A percentile compares a stretch with the other conserved stretches of the same genome.
Evolutionary conservation across 2,113 vertebrate genomes (phyloP).

Genomic region (Halcyon malimbica): DNA sequence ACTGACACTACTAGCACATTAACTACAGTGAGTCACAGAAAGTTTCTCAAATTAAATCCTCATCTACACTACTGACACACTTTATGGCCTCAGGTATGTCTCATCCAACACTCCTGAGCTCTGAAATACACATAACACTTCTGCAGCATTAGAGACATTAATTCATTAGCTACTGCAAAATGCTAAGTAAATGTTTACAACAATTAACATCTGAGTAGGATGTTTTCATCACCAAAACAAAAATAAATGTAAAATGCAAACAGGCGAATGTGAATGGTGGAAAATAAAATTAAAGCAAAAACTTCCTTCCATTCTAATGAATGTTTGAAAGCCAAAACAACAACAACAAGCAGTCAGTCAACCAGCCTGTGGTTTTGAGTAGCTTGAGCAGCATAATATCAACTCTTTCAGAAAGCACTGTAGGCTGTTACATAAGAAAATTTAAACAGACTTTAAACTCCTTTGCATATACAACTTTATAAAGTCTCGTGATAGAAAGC

Average conservation of each 20-base stretch:
- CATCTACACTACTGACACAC: conserved; percentile 11
- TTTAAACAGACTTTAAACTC: not conserved
- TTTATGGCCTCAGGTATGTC: conserved; percentile 24
- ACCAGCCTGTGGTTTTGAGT: not conserved
- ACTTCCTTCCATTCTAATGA: not conserved
- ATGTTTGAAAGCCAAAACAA: not conserved
- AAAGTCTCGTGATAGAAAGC: not conserved
- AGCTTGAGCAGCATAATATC: not conserved
- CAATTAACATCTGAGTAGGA: conserved; percentile 4
- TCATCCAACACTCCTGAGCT: not conserved
- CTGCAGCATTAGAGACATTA: not conserved
- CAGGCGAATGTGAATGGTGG: not conserved
- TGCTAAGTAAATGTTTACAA: conserved; percentile 40
- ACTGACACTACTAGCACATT: conserved; percentile 33
- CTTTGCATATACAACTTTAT: not conserved
- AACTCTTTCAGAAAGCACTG: not conserved
- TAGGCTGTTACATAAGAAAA: not conserved
- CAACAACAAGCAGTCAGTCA: not conserved
- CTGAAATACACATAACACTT: not conserved
- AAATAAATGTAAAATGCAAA: not conserved
- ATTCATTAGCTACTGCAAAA: conserved; percentile 1
- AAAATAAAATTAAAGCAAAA: conserved; percentile 16
- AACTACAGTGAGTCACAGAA: conserved; percentile 36
- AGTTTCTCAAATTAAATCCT: conserved; percentile 50
- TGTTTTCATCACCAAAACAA: conserved; percentile 9